Evolutionary conservation across 2,888 invertebrate species (phyloP), one percentile per base, ranked within the genome.

Genomic region (Crocallis elinguaria): DNA sequence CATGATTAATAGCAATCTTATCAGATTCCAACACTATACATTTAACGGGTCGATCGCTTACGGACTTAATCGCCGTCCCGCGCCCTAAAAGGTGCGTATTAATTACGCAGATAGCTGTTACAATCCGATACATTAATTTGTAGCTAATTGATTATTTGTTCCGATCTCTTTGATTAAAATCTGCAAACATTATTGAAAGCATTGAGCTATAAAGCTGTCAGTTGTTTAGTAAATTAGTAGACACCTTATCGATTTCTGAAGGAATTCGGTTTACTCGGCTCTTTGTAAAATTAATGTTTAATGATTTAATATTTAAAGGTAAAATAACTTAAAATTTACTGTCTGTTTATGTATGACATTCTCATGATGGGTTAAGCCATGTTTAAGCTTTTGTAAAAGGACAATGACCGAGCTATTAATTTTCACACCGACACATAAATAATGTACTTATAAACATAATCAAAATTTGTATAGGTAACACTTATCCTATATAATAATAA

Each of bases 1-100:
- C 57, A 71, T 82, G 82, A 86, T 84, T 84, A 82, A 86, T 84
- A 81, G 78, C 75, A 77, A 84, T 82, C 81, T 86, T 83, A 82
- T 86, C 84, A 79, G 81, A 82, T 84, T 79, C 76, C 71, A 77
- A 70, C 75, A 75, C 77, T 79, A 76, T 75, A 79, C 75, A 81
- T 79, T 82, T 75, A 75, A 73, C 77, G 73, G 67, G 62, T 67
- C 72, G 73, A 78, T 81, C 77, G 69, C 64, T 69, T 52, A 65
- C 69, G 64, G 59, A 75, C 76, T 79, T 78, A 77, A 84, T 80
- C 77, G 79, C 52, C 66, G 65, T 67, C 76, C 76, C 63, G 60
- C 67, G 66, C 65, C 70, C 67, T 73, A 79, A 57, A 81, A 82
- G 82, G 81, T 85, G 82, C 71, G 77, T 85, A 87, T 86, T 84